Evolutionary conservation across 2,797 vertebrate genomes (phyloP), one percentile per base, ranked within the genome.

Genomic region (Tokudaia muenninki): DNA sequence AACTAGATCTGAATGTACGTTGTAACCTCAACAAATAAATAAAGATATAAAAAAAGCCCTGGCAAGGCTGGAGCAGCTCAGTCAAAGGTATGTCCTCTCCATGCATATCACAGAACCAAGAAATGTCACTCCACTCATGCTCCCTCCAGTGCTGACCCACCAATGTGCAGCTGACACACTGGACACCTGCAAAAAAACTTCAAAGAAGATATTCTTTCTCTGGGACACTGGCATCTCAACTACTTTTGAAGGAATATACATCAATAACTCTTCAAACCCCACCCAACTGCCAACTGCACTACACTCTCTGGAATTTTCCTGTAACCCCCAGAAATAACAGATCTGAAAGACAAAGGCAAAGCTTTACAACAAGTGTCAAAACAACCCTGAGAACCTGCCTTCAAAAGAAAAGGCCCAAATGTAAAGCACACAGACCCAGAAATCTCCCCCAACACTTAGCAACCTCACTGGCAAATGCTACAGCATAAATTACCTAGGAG

Each of bases 51-150:
- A 80, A 80, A 93, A 31, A 75, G 61, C 29, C 41, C 17, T 55
- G n/a, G 74, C 41, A 63, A 37, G 1, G 5, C 16, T 10, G 6
- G 37, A 21, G 59, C 1, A 70, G 59, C 50, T 31, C 13, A 24
- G 57, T 63, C 81, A 74, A 55, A 94, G 50, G 26, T 3, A 26
- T n/a, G 50, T 55, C 59, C 75, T 50, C 34, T 50, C 59, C 5
- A 12, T 0, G 0, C 22, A 29, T 6, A 14, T 3, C 47, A 34
- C 1, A 12, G 10, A 50, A 37, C n/a, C 65, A 26, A 24, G 0
- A 6, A 57, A 0, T 9, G 74, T 21, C 75, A 77, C 63, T 41
- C 57, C n/a, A 55, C 0, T 14, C 19, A 6, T 44, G 26, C 29
- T n/a, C 57, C 41, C 55, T 0, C 8, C 19, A 82, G 70, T 7